These are phyloP conservation scores for Dendrolimus houi DNA, from an alignment of 2,888 invertebrate genomes.

Conservation along the genomic window DNA sequence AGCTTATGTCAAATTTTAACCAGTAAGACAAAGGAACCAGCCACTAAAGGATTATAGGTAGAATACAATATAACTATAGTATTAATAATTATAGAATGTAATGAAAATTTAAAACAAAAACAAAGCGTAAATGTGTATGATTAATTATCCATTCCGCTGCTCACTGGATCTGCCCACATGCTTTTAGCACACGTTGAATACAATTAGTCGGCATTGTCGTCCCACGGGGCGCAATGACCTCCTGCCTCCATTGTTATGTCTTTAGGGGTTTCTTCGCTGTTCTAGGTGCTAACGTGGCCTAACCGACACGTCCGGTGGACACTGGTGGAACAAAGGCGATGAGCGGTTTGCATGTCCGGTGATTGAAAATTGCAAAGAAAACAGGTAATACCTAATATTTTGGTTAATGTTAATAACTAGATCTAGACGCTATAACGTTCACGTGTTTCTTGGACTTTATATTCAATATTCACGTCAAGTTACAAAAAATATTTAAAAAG, in stretches of 20 bases:
- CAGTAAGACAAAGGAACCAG: no score
- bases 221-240: conserved; percentile 55
- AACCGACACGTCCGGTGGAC: background rate
- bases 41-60: no score
- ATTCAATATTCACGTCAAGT: no score
- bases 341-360: background rate
- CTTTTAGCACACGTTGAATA: conserved; percentile 22
- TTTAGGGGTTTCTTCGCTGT: conserved; percentile 1
- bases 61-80: no score
- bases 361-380: background rate
- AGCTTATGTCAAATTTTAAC: no score
- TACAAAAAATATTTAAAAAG: no score
- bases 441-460: no score
- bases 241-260: conserved; percentile 10
- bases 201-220: conserved; percentile 33
- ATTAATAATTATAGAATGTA: no score
- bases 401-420: no score
- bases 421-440: no score
- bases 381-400: no score
- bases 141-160: conserved; percentile 19
- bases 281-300: background rate
- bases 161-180: conserved; percentile 28
- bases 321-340: background rate
- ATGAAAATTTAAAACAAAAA: conserved; percentile 1
- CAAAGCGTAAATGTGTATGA: conserved; percentile 14